These are phyloP conservation scores for Phyllostomus hastatus DNA, from an alignment of 2,113 vertebrate species.

Conservation along the genomic window DNA sequence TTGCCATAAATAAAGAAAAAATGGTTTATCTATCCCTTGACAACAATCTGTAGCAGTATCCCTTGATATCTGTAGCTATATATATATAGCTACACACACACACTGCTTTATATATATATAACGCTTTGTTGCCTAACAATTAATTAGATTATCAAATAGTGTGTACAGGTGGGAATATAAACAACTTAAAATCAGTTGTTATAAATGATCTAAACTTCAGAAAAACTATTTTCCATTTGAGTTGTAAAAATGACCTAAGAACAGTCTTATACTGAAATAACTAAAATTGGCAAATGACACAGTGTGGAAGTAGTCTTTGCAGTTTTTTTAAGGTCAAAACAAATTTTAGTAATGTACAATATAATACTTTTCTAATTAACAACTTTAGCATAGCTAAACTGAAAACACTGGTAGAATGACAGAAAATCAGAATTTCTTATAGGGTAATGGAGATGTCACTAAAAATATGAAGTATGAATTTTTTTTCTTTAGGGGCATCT, in stretches of 20 bases:
- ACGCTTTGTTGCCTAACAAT: background rate
- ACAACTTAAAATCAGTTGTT: background rate
- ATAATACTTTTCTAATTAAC: background rate
- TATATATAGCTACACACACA: too few relatives aligned
- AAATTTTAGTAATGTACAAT: slow-evolving; percentile 18
- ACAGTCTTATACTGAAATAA: background rate
- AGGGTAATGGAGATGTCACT: slow-evolving; percentile 17
- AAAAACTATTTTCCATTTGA: background rate
- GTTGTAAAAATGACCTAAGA: background rate
- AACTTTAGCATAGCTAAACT: slow-evolving; percentile 29
- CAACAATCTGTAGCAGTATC: background rate
- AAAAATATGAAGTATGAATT: slow-evolving; percentile 44
- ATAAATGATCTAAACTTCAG: background rate
- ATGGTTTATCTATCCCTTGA: background rate
- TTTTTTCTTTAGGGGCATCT: slow-evolving; percentile 14
- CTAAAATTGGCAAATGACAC: background rate
- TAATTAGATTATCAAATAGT: background rate
- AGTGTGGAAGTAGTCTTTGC: background rate
- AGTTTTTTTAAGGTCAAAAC: slow-evolving; percentile 31
- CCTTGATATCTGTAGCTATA: background rate
- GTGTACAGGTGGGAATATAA: background rate
- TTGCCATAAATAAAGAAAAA: background rate
- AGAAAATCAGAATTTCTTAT: slow-evolving; percentile 40
- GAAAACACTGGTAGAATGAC: slow-evolving; percentile 2
- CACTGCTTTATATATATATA: background rate